Conservation (phyloP, 2,113 vertebrate genomes). For the Dipodomys merriami region DNA sequence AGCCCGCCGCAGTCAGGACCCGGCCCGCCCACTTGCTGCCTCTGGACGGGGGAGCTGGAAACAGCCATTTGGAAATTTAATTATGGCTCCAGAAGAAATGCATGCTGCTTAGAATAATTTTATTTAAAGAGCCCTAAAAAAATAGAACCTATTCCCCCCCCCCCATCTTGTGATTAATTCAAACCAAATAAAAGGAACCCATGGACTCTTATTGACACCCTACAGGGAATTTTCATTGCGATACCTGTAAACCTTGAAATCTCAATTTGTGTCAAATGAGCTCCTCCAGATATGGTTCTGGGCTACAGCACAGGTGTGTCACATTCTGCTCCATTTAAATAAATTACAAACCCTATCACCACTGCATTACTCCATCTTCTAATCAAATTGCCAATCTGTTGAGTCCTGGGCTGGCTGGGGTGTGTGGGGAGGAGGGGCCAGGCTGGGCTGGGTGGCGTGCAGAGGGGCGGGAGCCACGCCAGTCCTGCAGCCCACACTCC, state of each 20-base stretch:
- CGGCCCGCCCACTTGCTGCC: accelerated
- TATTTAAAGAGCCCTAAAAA: slow-evolving; percentile 69
- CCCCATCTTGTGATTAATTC: slow-evolving; percentile 60
- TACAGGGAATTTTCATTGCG: not conserved
- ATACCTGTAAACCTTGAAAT: slow-evolving; percentile 63
- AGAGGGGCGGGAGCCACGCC: not conserved
- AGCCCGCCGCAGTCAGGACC: not conserved
- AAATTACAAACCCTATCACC: slow-evolving; percentile 32
- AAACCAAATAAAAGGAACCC: slow-evolving; percentile 49
- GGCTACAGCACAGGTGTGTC: not conserved
- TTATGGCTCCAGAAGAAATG: slow-evolving; percentile 41
- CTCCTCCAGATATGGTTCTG: slow-evolving; percentile 45
- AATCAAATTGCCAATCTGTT: slow-evolving; percentile 51
- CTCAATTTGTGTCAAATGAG: slow-evolving; percentile 56
- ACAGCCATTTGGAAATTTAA: slow-evolving; percentile 29
- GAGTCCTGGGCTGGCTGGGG: not conserved
- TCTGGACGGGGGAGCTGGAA: not conserved
- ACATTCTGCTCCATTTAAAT: slow-evolving; percentile 65
- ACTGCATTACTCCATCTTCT: slow-evolving; percentile 20
- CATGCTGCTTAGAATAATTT: slow-evolving; percentile 54
- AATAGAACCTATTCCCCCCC: not conserved
- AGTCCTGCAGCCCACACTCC: accelerated
- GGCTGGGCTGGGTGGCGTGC: not conserved
- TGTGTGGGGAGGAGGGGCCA: not conserved
- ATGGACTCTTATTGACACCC: slow-evolving; percentile 26